A percentile compares a stretch with the other conserved stretches of the same genome.
Evolutionary conservation across 2,797 vertebrate species (phyloP).

Genomic region (Muscicapa comitata): DNA sequence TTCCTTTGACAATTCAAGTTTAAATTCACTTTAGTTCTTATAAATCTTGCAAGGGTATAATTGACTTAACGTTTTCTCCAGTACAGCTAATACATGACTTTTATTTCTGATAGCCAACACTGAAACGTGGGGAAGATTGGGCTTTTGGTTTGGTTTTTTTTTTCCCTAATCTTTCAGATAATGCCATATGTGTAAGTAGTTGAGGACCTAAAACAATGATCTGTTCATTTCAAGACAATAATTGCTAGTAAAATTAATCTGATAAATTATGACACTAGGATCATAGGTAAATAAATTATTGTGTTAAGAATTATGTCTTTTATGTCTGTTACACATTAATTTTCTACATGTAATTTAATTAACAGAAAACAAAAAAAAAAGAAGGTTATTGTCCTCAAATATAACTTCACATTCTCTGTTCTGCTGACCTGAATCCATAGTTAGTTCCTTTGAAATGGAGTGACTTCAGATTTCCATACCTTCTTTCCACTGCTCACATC

Average conservation of each 20-base stretch:
- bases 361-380: constrained; percentile 17
- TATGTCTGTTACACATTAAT: constrained; percentile 48
- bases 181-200: constrained; percentile 41
- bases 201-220: constrained; percentile 56
- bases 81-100: constrained; percentile 71
- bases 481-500: not conserved
- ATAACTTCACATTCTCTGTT: not conserved
- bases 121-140: constrained; percentile 41
- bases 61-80: constrained; percentile 71
- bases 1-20: constrained; percentile 80
- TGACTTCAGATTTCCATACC: not conserved
- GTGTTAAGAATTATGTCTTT: constrained; percentile 44
- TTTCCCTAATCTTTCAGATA: not conserved
- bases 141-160: not conserved
- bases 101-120: constrained; percentile 58
- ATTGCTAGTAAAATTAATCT: constrained; percentile 67
- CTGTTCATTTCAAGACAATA: constrained; percentile 55
- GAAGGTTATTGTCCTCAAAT: not conserved
- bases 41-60: constrained; percentile 80
- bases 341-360: constrained; percentile 57
- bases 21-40: constrained; percentile 78
- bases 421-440: not conserved
- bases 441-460: not conserved
- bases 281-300: constrained; percentile 43
- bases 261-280: constrained; percentile 41